Evolutionary conservation across 2,113 vertebrate genomes (phyloP), one percentile per base, ranked within the genome.

Genomic region (Chionomys nivalis): DNA sequence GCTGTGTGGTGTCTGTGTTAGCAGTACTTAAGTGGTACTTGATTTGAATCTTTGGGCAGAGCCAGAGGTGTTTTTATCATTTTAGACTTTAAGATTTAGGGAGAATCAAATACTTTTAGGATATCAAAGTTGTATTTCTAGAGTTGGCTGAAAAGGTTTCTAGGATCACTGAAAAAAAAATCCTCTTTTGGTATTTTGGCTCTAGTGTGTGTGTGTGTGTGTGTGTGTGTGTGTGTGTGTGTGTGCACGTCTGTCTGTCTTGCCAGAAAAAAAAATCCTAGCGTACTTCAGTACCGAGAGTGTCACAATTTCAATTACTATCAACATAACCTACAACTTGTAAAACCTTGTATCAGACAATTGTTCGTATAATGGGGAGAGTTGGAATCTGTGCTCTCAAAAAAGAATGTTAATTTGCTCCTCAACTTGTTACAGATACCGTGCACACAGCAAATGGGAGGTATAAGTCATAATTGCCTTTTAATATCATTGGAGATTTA

Each of bases 361-460:
- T 63, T 85, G 9, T 91, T 85, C 88, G 17, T 39, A 52, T 52
- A 81, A 66, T 26, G n/a, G 91, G 42, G 72, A 87, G 82, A 82
- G 23, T 93, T 95, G 81, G 93, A 79, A 73, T 86, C 55, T 91
- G 4, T 91, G 63, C 19, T 91, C 33, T 86, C 55, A 21, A 82
- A 75, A 83, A 86, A 95, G 58, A 94, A 83, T 90, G 42, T 75
- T 87, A 90, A 88, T 96, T 93, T 93, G 52, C 8, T 87, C 28
- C 28, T 85, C 79, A 66, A 55, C 61, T 87, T 91, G 39, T 94
- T 75, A 79, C 63, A 76, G 72, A 33, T 31, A 75, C 17, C 1
- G 92, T 75, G 72, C 63, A 42, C 88, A 91, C 93, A 94, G 66
- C 81, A 91, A 92, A 68, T 9, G 94, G 68, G 89, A 92, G 12